Percentiles rank a stretch among this genome's conserved stretches.
Conservation (phyloP, 2,888 invertebrate species). For the Podabrus alpinus region DNA sequence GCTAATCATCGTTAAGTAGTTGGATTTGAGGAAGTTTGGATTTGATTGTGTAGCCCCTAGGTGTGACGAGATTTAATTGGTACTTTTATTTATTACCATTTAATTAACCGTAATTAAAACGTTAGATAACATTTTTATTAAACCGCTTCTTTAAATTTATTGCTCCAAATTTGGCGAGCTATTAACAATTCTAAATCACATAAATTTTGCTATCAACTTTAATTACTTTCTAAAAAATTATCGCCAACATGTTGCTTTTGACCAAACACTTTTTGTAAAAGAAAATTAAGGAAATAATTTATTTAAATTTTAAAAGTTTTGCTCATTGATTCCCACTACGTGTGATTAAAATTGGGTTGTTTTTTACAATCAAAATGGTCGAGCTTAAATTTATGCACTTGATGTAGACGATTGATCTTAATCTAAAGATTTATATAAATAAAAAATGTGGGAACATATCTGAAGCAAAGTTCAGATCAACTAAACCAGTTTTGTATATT, state of each 20-base stretch:
- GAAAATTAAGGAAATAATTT: neutral
- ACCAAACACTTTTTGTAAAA: neutral
- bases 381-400: conserved; percentile 21
- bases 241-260: neutral
- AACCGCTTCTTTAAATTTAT: neutral
- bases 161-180: neutral
- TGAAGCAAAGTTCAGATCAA: conserved; percentile 25
- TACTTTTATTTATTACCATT: neutral
- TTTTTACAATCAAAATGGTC: conserved; percentile 1
- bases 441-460: conserved; percentile 27
- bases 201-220: neutral
- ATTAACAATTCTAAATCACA: neutral
- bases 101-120: neutral
- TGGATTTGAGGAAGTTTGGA: neutral
- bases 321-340: neutral
- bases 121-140: neutral
- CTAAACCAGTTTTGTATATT: conserved; percentile 24
- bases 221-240: neutral
- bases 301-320: neutral
- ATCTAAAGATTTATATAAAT: conserved; percentile 14
- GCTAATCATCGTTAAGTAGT: neutral
- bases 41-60: neutral
- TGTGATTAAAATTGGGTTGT: neutral
- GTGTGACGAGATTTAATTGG: neutral
- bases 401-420: conserved; percentile 22